phyloP scores from a whole-genome alignment of 2,797 vertebrate species.

The Platyrinchus mystaceus region DNA sequence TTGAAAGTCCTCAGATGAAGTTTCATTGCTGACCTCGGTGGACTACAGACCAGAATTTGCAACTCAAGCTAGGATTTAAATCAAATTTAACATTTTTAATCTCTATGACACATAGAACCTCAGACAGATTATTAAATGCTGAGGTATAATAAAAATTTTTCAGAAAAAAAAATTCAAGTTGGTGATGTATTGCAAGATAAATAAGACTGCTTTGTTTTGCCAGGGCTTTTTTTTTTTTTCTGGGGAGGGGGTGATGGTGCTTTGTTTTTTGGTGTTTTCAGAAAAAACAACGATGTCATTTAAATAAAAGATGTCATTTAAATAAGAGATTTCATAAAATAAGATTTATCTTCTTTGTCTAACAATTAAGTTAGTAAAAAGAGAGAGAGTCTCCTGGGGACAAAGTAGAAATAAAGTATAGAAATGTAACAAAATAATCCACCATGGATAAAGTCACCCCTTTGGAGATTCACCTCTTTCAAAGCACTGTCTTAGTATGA shows the following conservation, averaged over 20 bases:
- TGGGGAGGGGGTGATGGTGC: too few species aligned
- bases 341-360: background rate
- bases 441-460: background rate
- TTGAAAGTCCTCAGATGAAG: background rate
- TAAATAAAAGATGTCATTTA: background rate
- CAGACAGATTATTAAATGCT: background rate
- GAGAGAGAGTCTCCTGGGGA: background rate
- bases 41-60: background rate
- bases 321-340: background rate
- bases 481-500: background rate
- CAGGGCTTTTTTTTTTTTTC: fast-evolving
- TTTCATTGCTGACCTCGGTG: background rate
- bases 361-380: background rate
- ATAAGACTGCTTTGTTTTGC: background rate
- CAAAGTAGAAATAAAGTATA: background rate
- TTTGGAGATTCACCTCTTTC: background rate
- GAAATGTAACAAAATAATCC: background rate
- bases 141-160: background rate
- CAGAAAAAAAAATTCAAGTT: background rate
- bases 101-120: background rate
- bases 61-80: background rate
- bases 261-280: background rate
- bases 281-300: background rate
- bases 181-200: background rate
- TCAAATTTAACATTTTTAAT: background rate